These are phyloP conservation scores for Boloria selene DNA, from an alignment of 2,888 invertebrate species.

Conservation along the genomic window DNA sequence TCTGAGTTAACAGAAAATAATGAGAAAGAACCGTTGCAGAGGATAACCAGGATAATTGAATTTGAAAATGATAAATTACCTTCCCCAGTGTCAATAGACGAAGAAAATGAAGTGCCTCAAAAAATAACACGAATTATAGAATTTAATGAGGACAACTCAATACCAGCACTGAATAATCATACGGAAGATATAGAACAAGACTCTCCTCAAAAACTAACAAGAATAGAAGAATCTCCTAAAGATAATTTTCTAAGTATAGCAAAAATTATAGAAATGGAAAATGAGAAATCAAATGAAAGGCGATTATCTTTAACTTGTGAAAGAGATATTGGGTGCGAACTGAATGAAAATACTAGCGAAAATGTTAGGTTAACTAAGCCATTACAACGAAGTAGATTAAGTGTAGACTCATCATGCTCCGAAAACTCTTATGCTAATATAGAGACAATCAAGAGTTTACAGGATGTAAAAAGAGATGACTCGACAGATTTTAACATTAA, in stretches of 20 bases:
- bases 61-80: constrained; percentile 57
- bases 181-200: constrained; percentile 63
- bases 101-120: constrained; percentile 67
- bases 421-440: constrained; percentile 82
- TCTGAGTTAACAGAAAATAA: constrained; percentile 48
- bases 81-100: constrained; percentile 47
- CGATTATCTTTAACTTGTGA: constrained; percentile 76
- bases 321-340: constrained; percentile 74
- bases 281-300: constrained; percentile 76
- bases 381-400: constrained; percentile 73
- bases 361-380: constrained; percentile 68
- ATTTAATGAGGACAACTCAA: constrained; percentile 71
- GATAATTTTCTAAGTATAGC: constrained; percentile 76
- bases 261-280: constrained; percentile 79
- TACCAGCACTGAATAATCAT: constrained; percentile 60
- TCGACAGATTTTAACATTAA: constrained; percentile 56
- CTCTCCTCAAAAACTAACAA: constrained; percentile 62
- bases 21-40: constrained; percentile 63
- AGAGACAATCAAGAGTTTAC: constrained; percentile 78
- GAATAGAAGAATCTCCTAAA: constrained; percentile 70
- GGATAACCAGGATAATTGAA: constrained; percentile 76
- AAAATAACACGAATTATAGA: constrained; percentile 76
- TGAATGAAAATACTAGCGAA: constrained; percentile 60
- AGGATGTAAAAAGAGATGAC: constrained; percentile 78
- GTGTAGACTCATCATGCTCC: constrained; percentile 81